A percentile compares a stretch with the other conserved stretches of the same genome.
Evolutionary conservation across 2,797 vertebrate genomes (phyloP).

Genomic region (Sebastiscus tertius): DNA sequence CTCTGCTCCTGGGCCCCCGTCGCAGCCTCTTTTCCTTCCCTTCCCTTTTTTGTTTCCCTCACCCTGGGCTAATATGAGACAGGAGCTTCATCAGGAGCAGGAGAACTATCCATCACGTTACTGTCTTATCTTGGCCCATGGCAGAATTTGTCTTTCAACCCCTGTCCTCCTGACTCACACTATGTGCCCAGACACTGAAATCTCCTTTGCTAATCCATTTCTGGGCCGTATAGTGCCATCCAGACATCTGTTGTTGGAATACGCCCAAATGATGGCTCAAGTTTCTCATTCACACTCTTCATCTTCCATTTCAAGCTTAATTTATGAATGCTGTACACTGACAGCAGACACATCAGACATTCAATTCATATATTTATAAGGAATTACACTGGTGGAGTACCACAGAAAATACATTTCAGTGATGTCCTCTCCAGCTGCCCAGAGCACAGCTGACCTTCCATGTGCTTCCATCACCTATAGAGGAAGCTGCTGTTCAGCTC

Average conservation of each 20-base stretch:
- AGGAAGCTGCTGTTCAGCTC: slow-evolving; percentile 57
- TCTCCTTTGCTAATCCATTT: slow-evolving; percentile 33
- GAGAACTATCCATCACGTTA: slow-evolving; percentile 85
- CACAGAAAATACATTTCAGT: slow-evolving; percentile 4
- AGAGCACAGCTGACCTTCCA: slow-evolving; percentile 39
- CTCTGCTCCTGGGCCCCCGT: slow-evolving; percentile 76
- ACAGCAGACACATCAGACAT: neutral
- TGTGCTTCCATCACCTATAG: slow-evolving; percentile 19
- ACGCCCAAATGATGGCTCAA: neutral
- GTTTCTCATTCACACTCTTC: slow-evolving; percentile 18
- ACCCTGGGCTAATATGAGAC: slow-evolving; percentile 70
- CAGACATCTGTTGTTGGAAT: slow-evolving; percentile 19
- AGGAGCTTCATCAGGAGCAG: slow-evolving; percentile 92
- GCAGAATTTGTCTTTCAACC: slow-evolving; percentile 68
- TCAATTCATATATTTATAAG: neutral
- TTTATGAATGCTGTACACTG: neutral
- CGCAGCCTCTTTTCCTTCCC: slow-evolving; percentile 59
- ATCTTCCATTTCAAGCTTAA: slow-evolving; percentile 10
- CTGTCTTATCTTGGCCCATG: slow-evolving; percentile 84
- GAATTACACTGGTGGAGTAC: neutral
- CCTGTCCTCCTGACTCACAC: slow-evolving; percentile 39
- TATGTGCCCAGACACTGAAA: slow-evolving; percentile 40
- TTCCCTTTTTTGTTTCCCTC: slow-evolving; percentile 59
- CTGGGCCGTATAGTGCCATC: slow-evolving; percentile 9
- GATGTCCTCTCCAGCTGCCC: slow-evolving; percentile 40